Base-by-base conservation (phyloP, 2,113 vertebrate species). In the Calyptomena viridis region DNA sequence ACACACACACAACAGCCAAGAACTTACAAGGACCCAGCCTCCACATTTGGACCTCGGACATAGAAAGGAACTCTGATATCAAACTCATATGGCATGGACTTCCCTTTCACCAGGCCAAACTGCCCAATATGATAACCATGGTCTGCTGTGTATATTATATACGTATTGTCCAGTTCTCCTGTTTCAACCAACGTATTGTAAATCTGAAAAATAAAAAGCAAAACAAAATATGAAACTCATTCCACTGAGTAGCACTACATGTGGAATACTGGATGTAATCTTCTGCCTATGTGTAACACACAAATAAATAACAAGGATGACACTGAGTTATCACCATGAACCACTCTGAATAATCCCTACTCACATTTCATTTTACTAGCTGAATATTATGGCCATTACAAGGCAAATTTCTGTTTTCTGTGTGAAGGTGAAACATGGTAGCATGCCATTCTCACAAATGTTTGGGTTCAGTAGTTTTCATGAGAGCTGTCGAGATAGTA, bases 1-100 rank as follows among this genome's bases (percentile, higher is more conserved):
- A 49, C 4, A 72, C 60, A 33, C 22, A 39, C 12, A 40, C 37
- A 59, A 11, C 3, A 58, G 14, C 16, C 49, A 50, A 31, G 46
- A 78, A 98, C 99, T 99, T 96, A 99, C 99, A 98, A 97, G 25
- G 98, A 98, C 18, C 99, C 99, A 18, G 98, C 98, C 59, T 99
- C 99, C 98, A 99, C 99, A 67, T 99, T 99, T 68, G 99, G 99
- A 68, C 99, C 99, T 83, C 99, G 97, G 60, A 99, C 90, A 16
- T 99, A 99, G 97, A 99, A 99, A 11, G 99, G 99, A 89, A 99
- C 99, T 63, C 99, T 97, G 97, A 99, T 99, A 93, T 99, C 99
- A 58, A 99, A 99, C 95, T 99, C 99, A 7, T 99, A 99, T 0
- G 99, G 99, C 99, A 99, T 99, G 27, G 99, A 99, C 96, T 99